Conservation (phyloP, 1,140 invertebrate species). For the Catajapyx aquilonaris region DNA sequence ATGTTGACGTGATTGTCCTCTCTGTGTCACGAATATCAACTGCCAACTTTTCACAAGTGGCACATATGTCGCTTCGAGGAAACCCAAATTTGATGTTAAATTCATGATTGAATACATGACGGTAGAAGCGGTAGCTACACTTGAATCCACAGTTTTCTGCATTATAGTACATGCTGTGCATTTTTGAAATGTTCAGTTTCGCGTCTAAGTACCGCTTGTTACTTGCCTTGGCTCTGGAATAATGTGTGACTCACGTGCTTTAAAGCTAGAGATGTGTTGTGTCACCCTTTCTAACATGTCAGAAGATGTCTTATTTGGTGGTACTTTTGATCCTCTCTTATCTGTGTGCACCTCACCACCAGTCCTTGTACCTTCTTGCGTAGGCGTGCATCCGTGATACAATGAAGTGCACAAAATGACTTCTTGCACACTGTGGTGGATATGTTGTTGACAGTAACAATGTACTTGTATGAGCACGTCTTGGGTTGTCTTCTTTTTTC, state of each 20-base stretch:
- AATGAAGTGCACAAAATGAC: neutral
- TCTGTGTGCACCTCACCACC: neutral
- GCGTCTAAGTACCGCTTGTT: neutral
- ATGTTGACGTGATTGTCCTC: neutral
- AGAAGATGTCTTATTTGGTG: neutral
- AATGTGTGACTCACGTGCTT: neutral
- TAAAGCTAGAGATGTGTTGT: neutral
- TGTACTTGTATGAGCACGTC: neutral
- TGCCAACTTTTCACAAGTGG: neutral
- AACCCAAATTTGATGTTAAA: constrained; percentile 6
- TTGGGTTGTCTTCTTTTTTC: neutral
- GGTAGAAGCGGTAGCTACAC: neutral
- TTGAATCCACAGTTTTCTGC: neutral
- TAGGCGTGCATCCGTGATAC: neutral
- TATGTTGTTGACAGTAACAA: neutral
- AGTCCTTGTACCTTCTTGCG: neutral
- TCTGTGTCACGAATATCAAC: neutral
- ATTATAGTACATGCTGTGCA: neutral
- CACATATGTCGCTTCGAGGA: constrained; percentile 6
- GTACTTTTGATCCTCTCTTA: neutral
- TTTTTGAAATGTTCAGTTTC: neutral
- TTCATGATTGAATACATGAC: constrained; percentile 5
- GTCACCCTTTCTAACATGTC: neutral
- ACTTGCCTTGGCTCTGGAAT: neutral
- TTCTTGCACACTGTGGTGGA: neutral